Conservation (phyloP, 2,888 invertebrate genomes). For the Mayetiola destructor region DNA sequence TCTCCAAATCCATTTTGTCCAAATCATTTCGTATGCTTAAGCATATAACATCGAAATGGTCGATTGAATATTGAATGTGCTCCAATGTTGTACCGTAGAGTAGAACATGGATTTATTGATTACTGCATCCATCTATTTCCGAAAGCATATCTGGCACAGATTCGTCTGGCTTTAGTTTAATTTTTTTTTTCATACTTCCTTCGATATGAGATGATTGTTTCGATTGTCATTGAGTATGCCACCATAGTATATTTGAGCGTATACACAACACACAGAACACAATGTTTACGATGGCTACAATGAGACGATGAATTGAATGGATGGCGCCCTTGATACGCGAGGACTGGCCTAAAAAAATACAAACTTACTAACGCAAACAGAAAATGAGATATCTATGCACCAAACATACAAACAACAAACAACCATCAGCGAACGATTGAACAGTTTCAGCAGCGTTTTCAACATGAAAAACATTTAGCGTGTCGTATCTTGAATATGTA, state of each 20-base stretch:
- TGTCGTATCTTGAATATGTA: background rate
- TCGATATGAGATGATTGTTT: too few relatives aligned
- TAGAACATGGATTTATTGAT: background rate
- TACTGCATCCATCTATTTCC: background rate
- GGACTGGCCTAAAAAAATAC: background rate
- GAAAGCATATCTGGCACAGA: background rate
- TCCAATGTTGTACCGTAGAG: too few relatives aligned
- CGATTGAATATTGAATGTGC: background rate
- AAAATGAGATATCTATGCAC: background rate
- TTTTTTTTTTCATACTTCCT: too few relatives aligned
- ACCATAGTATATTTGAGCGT: too few relatives aligned
- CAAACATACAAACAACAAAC: background rate
- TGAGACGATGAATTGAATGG: conserved; percentile 3
- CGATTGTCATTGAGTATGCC: too few relatives aligned
- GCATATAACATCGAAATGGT: too few relatives aligned
- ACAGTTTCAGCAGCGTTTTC: too few relatives aligned
- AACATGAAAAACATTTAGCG: background rate
- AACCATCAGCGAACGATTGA: background rate
- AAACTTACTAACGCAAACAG: background rate
- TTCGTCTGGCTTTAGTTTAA: too few relatives aligned
- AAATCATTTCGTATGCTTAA: too few relatives aligned
- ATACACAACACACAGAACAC: too few relatives aligned
- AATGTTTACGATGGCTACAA: too few relatives aligned
- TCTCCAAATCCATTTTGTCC: too few relatives aligned
- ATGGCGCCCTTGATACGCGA: conserved; percentile 8